Evolutionary conservation across 2,797 vertebrate genomes (phyloP), one percentile per base, ranked within the genome.

Genomic region (Melanotaenia parkinsoni): DNA sequence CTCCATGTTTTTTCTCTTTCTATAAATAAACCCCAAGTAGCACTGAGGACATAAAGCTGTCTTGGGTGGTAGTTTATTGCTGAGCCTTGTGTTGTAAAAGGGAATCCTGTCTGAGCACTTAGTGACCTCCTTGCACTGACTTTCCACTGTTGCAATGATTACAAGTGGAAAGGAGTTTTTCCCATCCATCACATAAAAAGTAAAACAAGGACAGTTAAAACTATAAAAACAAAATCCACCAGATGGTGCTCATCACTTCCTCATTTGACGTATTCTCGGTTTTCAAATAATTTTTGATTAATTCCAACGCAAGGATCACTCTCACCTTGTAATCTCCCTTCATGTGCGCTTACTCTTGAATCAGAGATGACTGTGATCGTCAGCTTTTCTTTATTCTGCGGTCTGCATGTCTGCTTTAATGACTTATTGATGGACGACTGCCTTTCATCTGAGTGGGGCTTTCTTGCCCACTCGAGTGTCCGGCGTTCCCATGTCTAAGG

Each of bases 361-460:
- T 74, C 11, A 11, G 67, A 45, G 76, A 63, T 3, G 40, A 56
- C 63, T n/a, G 45, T 63, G 83, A 84, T 82, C 77, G 74, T 83
- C 82, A 70, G 80, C 51, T 53, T 74, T 87, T 81, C 73, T 81
- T 74, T 81, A 53, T 68, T 60, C 70, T 81, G 75, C 4, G 45
- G 38, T 74, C 74, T 70, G 60, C 73, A 58, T 70, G 84, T 86
- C 86, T 64, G 78, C 86, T 86, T 83, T 90, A 89, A 91, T 92
- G 89, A 93, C 88, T 92, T 90, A 92, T 91, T 93, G 91, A 93
- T 88, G 86, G 89, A 90, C 51, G 87, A 74, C 81, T 70, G 83
- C 83, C 87, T 92, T 94, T 93, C 89, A 93, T 93, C 88, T 90
- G 67, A 86, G 72, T 64, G 68, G 74, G 73, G 81, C 82, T 89